These are phyloP conservation scores for Gobiocypris rarus DNA, from an alignment of 2,113 vertebrate species.

Conservation along the genomic window DNA sequence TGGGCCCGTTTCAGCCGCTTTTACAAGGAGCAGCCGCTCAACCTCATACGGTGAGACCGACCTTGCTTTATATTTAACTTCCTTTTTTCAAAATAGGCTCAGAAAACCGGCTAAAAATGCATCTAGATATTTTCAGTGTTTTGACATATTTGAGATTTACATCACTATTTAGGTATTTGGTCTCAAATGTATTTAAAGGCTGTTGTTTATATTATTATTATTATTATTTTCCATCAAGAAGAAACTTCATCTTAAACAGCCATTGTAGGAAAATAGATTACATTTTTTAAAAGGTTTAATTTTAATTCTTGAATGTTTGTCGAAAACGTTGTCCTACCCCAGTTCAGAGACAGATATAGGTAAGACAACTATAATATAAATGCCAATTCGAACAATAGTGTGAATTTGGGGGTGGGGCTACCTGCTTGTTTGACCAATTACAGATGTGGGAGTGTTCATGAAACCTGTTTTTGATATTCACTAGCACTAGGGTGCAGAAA, in stretches of 20 bases:
- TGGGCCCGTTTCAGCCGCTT: constrained; percentile 96
- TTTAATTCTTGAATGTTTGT: accelerated
- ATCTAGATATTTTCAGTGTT: not conserved
- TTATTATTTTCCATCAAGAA: too few relatives aligned
- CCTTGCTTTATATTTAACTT: not conserved
- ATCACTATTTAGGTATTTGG: not conserved
- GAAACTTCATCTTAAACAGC: not conserved
- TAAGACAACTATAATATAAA: too few relatives aligned
- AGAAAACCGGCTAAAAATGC: not conserved
- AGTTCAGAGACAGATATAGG: not conserved
- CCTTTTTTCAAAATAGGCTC: not conserved
- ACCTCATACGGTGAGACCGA: constrained; percentile 84
- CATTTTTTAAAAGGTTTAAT: not conserved
- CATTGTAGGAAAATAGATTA: not conserved
- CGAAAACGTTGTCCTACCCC: not conserved
- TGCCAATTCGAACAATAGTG: too few relatives aligned
- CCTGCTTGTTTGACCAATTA: not conserved
- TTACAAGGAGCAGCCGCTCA: constrained; percentile 96
- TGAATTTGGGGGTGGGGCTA: not conserved
- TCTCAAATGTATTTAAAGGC: not conserved
- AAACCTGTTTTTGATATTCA: not conserved
- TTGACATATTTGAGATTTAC: not conserved
- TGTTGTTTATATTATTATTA: too few relatives aligned
- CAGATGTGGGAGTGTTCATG: not conserved
- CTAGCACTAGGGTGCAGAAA: not conserved